Conservation (phyloP, 2,797 vertebrate genomes). For the Schizothorax lantsangensis region DNA sequence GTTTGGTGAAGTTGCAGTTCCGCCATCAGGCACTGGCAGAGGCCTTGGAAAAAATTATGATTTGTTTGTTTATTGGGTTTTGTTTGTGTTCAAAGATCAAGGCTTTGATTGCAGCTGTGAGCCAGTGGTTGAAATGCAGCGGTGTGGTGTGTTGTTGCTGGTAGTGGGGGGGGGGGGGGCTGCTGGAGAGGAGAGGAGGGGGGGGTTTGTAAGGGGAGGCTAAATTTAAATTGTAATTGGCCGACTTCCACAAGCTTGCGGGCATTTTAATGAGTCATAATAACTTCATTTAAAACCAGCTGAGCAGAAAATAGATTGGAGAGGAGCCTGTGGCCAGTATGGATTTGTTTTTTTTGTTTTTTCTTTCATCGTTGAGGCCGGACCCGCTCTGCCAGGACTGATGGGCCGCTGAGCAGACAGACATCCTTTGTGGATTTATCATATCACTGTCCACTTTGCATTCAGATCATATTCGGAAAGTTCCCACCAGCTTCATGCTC, state of each 20-base stretch:
- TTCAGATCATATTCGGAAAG: conserved; percentile 45
- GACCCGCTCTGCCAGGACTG: conserved; percentile 67
- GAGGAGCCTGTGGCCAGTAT: conserved; percentile 98
- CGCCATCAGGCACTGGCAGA: conserved; percentile 45
- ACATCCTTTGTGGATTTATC: conserved; percentile 51
- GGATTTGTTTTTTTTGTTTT: conserved; percentile 83
- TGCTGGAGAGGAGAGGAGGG: conserved; percentile 67
- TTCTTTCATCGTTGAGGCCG: conserved; percentile 75
- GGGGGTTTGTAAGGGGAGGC: conserved; percentile 78
- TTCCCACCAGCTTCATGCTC: conserved; percentile 1
- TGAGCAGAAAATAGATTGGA: conserved; percentile 99
- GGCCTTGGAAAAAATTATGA: conserved; percentile 60
- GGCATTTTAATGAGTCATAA: conserved; percentile 99
- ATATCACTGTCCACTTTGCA: conserved; percentile 51
- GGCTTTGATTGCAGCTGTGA: conserved; percentile 67
- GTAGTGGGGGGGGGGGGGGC: conserved; percentile 64
- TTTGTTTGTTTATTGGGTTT: conserved; percentile 64
- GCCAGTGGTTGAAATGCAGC: conserved; percentile 60
- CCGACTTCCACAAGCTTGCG: conserved; percentile 99
- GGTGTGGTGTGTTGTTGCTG: conserved; percentile 59
- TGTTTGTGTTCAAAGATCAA: conserved; percentile 63
- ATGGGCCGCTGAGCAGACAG: conserved; percentile 74
- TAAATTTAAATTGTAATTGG: conserved; percentile 99
- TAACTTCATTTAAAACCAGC: conserved; percentile 99
- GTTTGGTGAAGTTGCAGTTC: conserved; percentile 33